These are phyloP conservation scores for Cryptotis parvus DNA, from an alignment of 2,113 vertebrate genomes.

Conservation along the genomic window DNA sequence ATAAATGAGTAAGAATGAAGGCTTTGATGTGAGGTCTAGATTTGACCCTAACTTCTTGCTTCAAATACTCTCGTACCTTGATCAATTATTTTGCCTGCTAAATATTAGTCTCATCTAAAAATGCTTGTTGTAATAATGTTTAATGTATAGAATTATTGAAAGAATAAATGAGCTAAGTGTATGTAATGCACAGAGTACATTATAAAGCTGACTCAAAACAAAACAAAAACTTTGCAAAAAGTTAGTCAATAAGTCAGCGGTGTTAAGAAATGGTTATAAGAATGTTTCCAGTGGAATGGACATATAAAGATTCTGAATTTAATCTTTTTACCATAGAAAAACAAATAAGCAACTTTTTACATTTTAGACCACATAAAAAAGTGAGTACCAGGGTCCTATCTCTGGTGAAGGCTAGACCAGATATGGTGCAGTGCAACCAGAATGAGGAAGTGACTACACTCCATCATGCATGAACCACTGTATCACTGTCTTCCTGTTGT, in stretches of 20 bases:
- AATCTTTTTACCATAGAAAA: slow-evolving; percentile 19
- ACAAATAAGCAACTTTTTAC: not conserved
- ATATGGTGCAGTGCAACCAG: no score
- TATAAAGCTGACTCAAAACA: not conserved
- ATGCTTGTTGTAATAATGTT: not conserved
- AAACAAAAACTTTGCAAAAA: not conserved
- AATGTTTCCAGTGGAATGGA: slow-evolving; percentile 37
- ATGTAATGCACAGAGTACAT: not conserved
- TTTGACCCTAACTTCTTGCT: slow-evolving; percentile 20
- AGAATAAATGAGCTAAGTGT: not conserved
- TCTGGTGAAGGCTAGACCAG: no score
- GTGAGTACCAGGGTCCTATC: no score
- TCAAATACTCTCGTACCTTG: not conserved
- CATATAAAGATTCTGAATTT: not conserved
- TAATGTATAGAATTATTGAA: slow-evolving; percentile 35
- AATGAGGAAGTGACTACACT: no score
- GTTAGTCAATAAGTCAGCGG: not conserved
- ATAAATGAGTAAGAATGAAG: not conserved
- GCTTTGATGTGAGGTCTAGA: not conserved
- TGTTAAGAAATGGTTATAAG: not conserved
- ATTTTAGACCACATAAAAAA: slow-evolving; percentile 50
- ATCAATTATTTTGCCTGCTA: not conserved
- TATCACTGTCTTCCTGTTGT: no score
- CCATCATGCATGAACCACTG: no score
- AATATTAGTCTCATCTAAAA: slow-evolving; percentile 18